These are phyloP conservation scores for Nasonia vitripennis DNA, from an alignment of 1,140 invertebrate species.

Conservation along the genomic window DNA sequence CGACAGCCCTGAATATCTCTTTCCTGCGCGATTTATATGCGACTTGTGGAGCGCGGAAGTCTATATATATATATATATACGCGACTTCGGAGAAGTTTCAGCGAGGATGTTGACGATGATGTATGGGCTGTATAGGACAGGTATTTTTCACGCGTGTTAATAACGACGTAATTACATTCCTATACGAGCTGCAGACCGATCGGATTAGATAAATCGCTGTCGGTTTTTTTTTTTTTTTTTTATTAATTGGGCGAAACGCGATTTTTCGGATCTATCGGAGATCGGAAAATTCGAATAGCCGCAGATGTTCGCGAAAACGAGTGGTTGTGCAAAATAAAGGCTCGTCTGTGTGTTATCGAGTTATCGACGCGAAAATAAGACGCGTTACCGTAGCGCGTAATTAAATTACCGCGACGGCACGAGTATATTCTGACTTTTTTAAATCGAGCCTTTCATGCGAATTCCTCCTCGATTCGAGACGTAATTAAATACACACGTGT, in stretches of 20 bases:
- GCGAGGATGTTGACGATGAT: neutral
- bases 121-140: too few relatives aligned
- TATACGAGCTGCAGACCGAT: neutral
- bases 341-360: too few relatives aligned
- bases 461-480: neutral
- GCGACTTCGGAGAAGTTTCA: too few relatives aligned
- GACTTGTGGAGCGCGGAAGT: too few relatives aligned
- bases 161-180: neutral
- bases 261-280: too few relatives aligned
- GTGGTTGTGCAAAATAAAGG: too few relatives aligned
- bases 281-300: too few relatives aligned
- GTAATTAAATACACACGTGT: conserved; percentile 7
- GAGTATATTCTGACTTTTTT: neutral
- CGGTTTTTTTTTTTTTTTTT: neutral
- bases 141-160: neutral
- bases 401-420: too few relatives aligned
- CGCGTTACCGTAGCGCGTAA: too few relatives aligned
- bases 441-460: neutral
- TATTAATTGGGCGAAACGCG: neutral
- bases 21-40: neutral
- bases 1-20: conserved; percentile 8
- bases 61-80: too few relatives aligned
- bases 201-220: neutral
- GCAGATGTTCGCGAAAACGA: too few relatives aligned
- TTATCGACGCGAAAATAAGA: too few relatives aligned